These are phyloP conservation scores for Drosophila equinoxialis DNA, from an alignment of 1,140 invertebrate species.

Conservation along the genomic window DNA sequence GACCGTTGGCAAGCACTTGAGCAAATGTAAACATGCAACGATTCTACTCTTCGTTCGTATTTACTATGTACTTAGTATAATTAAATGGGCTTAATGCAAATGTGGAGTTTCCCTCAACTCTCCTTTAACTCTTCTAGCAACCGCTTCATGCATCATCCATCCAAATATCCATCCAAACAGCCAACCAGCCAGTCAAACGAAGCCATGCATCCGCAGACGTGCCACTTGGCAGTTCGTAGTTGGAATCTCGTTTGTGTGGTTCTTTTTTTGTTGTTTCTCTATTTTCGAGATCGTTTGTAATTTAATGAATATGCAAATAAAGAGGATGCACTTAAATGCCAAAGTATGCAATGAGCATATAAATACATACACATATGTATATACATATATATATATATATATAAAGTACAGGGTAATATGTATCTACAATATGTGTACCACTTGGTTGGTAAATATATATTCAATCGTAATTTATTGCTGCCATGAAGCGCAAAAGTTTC, in stretches of 20 bases:
- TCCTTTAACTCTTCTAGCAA: not conserved
- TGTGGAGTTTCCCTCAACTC: constrained; percentile 23
- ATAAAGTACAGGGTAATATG: constrained; percentile 4
- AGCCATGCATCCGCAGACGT: not conserved
- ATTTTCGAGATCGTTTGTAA: constrained; percentile 63
- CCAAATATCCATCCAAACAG: not conserved
- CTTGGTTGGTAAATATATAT: constrained; percentile 36
- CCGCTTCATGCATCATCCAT: constrained; percentile 12
- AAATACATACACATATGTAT: not conserved
- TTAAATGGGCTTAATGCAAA: constrained; percentile 79
- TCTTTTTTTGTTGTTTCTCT: constrained; percentile 44
- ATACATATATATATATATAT: not conserved
- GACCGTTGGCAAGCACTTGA: constrained; percentile 40
- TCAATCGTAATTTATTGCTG: constrained; percentile 75
- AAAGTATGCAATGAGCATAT: constrained; percentile 28
- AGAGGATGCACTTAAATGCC: constrained; percentile 70
- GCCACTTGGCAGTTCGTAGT: constrained; percentile 22
- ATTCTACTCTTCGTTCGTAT: constrained; percentile 47
- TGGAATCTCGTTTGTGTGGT: constrained; percentile 19
- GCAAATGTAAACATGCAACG: constrained; percentile 54
- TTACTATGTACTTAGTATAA: constrained; percentile 81
- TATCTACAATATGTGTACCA: constrained; percentile 21
- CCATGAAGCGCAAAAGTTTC: constrained; percentile 74
- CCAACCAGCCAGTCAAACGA: not conserved
- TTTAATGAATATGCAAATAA: constrained; percentile 80